phyloP scores from a whole-genome alignment of 2,113 vertebrate species.

The Mustelus asterias region DNA sequence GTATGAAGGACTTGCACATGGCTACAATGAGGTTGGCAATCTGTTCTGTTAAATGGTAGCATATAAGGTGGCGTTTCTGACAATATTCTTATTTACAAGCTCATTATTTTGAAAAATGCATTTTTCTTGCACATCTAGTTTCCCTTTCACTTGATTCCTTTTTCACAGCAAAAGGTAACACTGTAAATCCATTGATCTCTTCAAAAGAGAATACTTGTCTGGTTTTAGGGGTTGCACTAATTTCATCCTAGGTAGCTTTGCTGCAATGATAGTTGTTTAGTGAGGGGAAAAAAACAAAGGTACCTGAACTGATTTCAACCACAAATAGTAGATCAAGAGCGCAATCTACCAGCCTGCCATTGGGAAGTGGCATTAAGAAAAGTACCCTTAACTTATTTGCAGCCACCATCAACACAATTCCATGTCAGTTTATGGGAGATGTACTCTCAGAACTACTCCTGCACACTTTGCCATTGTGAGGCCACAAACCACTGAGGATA shows the following conservation, averaged over 20 bases:
- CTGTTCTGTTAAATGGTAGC: not conserved
- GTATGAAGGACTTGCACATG: not conserved
- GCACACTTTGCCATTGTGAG: not conserved
- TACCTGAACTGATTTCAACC: not conserved
- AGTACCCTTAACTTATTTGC: not conserved
- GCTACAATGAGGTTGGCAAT: not conserved
- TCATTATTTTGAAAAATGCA: not conserved
- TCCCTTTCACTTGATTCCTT: not conserved
- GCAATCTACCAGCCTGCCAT: not conserved
- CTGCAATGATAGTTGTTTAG: not conserved
- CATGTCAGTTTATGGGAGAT: not conserved
- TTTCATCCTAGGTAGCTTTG: not conserved
- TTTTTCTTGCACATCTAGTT: not conserved
- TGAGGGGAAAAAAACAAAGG: not conserved
- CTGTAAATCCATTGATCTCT: not conserved
- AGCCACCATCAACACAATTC: not conserved
- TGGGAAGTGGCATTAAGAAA: not conserved
- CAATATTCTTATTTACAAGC: not conserved
- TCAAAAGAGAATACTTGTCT: not conserved
- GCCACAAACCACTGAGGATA: not conserved
- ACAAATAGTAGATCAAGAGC: not conserved
- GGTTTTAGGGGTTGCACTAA: not conserved
- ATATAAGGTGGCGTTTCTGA: not conserved
- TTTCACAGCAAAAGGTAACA: not conserved
- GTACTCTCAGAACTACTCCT: not conserved